Percentiles rank a stretch among this genome's conserved stretches.
Conservation (phyloP, 2,888 invertebrate species). For the Euclidia mi region DNA sequence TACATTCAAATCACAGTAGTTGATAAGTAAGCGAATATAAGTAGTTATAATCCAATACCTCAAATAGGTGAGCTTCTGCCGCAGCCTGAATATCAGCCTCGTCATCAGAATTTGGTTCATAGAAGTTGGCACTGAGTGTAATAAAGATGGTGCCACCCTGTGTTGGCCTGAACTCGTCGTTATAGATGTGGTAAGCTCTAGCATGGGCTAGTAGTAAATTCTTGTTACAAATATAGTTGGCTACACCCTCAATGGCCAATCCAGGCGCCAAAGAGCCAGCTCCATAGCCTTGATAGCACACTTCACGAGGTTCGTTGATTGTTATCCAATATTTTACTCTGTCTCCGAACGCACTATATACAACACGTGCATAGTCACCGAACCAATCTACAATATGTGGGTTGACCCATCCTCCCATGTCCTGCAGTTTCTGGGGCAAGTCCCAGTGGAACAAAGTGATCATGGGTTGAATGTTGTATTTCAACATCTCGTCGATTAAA, state of each 20-base stretch:
- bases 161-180: conserved; percentile 74
- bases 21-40: not conserved
- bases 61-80: conserved; percentile 82
- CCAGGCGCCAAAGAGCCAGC: conserved; percentile 61
- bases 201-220: conserved; percentile 89
- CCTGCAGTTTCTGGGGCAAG: conserved; percentile 85
- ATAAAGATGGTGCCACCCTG: conserved; percentile 64
- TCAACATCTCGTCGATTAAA: conserved; percentile 89
- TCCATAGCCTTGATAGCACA: conserved; percentile 81
- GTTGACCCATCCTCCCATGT: conserved; percentile 88
- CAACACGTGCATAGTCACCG: conserved; percentile 78
- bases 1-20: too few relatives aligned
- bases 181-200: conserved; percentile 83
- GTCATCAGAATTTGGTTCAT: conserved; percentile 77
- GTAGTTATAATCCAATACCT: conserved; percentile 60
- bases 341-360: conserved; percentile 81
- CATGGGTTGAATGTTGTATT: conserved; percentile 90
- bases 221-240: conserved; percentile 83
- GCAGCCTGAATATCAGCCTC: conserved; percentile 76
- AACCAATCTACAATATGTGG: conserved; percentile 81
- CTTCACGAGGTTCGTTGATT: conserved; percentile 87
- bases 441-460: conserved; percentile 89
- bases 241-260: conserved; percentile 72
- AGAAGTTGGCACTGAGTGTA: conserved; percentile 63
- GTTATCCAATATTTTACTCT: conserved; percentile 88